Base-by-base conservation (phyloP, 2,888 invertebrate species). In the Pyrrhosoma nymphula region DNA sequence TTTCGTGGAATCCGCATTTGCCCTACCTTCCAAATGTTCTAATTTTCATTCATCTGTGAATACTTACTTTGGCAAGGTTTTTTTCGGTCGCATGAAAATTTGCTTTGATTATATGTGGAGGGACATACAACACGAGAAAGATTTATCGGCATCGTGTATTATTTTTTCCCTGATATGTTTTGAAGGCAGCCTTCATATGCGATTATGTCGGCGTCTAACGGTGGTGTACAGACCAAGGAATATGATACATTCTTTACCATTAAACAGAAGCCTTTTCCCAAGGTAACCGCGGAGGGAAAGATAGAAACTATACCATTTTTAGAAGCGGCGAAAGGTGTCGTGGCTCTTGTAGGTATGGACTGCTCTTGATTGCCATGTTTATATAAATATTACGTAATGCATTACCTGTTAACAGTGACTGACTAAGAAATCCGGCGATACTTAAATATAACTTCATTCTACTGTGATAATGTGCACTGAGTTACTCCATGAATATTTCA, bases 331-430 rank as follows among this genome's bases (percentile, higher is more conserved):
- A 97, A 97, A 96, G 97, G 97, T 96, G 97, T 98, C 96, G 97
- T 98, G n/a, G 96, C 96, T 95, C 96, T 98, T 96, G 97, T 98
- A 96, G 98, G 98, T 98, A 97, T 97, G 97, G 97, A 95, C 30
- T 2, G 8, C 75, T 39, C 30, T n/a, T 90, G 69, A 47, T 47
- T 75, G 30, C 93, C 75, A 95, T 95, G 90, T 55, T 60, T 63
- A 95, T 23, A 10, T 23, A 8, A n/a, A 69, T 26, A 69, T 69
- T 26, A 69, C 69, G 26, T 69, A n/a, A 69, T 23, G 69, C 3
- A 26, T 69, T 26, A n/a, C 60, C 60, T 60, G 12, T n/a, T 69
- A 26, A 2, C 69, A n/a, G 16, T 63, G 23, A 23, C 16, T 10
- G 23, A 23, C 23, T 69, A 1, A 3, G 2, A 60, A 20, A 20